These are phyloP conservation scores for Hecatera dysodea DNA, from an alignment of 2,888 invertebrate species.

Conservation along the genomic window DNA sequence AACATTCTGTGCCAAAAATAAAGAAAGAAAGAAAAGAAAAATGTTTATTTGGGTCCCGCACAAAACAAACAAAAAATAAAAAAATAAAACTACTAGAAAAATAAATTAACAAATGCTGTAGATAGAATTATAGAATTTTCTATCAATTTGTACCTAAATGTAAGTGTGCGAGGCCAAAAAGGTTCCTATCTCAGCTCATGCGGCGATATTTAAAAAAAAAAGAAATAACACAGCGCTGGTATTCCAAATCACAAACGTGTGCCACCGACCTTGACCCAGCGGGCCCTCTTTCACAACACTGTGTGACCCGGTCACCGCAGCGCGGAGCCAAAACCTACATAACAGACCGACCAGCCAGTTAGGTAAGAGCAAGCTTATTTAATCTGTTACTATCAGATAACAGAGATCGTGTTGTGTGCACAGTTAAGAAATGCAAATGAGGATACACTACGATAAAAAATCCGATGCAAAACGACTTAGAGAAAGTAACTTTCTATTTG, in stretches of 20 bases:
- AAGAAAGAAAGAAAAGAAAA: too few species aligned
- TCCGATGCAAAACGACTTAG: neutral
- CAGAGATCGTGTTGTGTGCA: constrained; percentile 15
- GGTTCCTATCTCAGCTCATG: too few species aligned
- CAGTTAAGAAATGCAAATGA: neutral
- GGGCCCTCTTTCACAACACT: constrained; percentile 32
- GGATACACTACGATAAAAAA: neutral
- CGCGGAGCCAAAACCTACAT: constrained; percentile 33
- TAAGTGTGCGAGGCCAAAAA: too few species aligned
- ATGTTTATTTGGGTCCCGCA: too few species aligned
- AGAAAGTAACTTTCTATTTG: neutral
- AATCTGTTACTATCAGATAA: constrained; percentile 20
- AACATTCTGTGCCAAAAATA: neutral
- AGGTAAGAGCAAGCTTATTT: constrained; percentile 26
- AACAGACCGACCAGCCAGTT: constrained; percentile 19
- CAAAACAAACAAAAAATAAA: too few species aligned
- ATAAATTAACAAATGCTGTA: too few species aligned
- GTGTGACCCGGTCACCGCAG: constrained; percentile 49
- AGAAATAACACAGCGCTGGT: too few species aligned
- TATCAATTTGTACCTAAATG: too few species aligned
- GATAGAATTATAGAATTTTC: too few species aligned
- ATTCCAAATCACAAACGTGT: neutral
- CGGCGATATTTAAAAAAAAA: too few species aligned
- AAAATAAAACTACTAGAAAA: too few species aligned
- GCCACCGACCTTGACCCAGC: constrained; percentile 49